A percentile compares a stretch with the other conserved stretches of the same genome.
phyloP scores from a whole-genome alignment of 2,797 vertebrate genomes.

The Artibeus jamaicensis region DNA sequence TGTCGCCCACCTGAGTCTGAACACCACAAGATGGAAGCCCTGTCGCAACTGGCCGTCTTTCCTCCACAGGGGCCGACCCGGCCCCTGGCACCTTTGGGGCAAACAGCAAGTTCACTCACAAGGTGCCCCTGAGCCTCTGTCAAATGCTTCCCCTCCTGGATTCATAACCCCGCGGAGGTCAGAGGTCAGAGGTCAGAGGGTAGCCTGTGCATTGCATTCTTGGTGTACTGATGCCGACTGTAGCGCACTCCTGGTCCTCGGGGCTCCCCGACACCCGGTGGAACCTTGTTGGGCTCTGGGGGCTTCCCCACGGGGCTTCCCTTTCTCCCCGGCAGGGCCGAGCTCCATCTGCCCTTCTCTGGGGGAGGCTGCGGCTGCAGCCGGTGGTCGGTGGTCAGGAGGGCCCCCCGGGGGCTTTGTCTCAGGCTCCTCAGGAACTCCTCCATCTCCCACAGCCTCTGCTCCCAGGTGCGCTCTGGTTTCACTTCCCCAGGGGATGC shows the following conservation, averaged over 20 bases:
- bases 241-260: not conserved
- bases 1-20: rapidly evolving
- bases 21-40: not conserved
- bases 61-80: not conserved
- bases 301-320: not conserved
- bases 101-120: not conserved
- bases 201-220: not conserved
- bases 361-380: too few relatives aligned
- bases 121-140: not conserved
- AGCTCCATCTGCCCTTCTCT: not conserved
- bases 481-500: not conserved
- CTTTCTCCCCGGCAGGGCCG: not conserved
- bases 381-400: too few relatives aligned
- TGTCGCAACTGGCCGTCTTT: rapidly evolving
- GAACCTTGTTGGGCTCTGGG: not conserved
- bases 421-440: not conserved
- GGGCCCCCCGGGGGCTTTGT: not conserved
- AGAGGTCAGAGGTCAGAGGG: not conserved
- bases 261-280: not conserved
- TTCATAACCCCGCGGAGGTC: rapidly evolving
- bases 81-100: not conserved
- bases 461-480: not conserved
- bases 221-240: not conserved
- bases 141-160: not conserved
- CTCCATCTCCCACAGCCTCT: not conserved